These are phyloP conservation scores for Rugalucina vietnamica DNA, from an alignment of 2,888 invertebrate genomes.

Conservation along the genomic window DNA sequence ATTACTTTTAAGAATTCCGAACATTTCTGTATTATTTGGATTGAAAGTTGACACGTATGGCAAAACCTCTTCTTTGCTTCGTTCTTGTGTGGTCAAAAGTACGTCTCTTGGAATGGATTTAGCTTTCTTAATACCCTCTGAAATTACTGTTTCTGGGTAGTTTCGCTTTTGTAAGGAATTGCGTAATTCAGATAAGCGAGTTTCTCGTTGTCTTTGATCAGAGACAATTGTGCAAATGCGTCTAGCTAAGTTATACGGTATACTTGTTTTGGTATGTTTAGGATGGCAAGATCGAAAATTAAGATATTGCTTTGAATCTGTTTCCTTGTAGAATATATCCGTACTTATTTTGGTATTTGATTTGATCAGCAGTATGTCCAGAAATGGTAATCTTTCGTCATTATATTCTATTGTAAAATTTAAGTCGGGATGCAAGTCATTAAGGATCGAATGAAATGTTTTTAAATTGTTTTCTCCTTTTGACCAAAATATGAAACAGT, in stretches of 20 bases:
- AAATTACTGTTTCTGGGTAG: background rate
- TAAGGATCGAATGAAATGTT: background rate
- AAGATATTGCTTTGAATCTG: background rate
- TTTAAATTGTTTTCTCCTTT: conserved; percentile 1
- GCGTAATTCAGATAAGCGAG: background rate
- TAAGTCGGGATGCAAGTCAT: background rate
- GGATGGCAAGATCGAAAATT: background rate
- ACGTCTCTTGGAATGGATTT: background rate
- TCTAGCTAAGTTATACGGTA: background rate
- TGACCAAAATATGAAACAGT: conserved; percentile 23
- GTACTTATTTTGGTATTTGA: background rate
- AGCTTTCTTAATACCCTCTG: background rate
- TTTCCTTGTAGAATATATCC: background rate
- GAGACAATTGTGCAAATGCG: background rate
- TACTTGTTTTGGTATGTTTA: background rate
- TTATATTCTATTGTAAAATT: conserved; percentile 13
- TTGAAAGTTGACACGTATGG: background rate
- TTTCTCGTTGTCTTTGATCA: background rate
- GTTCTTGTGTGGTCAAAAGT: background rate
- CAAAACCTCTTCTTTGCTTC: background rate
- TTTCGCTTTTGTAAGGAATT: background rate
- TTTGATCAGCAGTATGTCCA: background rate
- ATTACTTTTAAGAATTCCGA: background rate
- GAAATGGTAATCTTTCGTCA: background rate
- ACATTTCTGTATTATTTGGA: background rate